A percentile compares a stretch with the other conserved stretches of the same genome.
phyloP scores from a whole-genome alignment of 2,113 vertebrate species.

The chimpanzee (Pan troglodytes) region NHGRI_mPanTro3-v2.1_pri NC_072410.2:71001501-71002000 shows the following conservation, averaged over 20 bases:
- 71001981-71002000: no score
- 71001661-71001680: not conserved
- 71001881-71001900: not conserved
- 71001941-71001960: no score
- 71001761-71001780: not conserved
- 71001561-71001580: not conserved
- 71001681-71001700: not conserved
- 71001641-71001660: not conserved
- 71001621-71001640: not conserved
- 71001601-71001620: not conserved
- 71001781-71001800: not conserved
- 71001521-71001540: no score
- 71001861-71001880: not conserved
- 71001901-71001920: not conserved
- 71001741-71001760: not conserved
- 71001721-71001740: no score
- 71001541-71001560: no score
- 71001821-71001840: not conserved
- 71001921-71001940: no score
- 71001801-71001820: not conserved
- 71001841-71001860: not conserved
- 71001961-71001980: no score
- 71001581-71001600: not conserved
- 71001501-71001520: no score
- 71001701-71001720: not conserved